Conservation (phyloP, 2,888 invertebrate species). For the Eupeodes luniger region DNA sequence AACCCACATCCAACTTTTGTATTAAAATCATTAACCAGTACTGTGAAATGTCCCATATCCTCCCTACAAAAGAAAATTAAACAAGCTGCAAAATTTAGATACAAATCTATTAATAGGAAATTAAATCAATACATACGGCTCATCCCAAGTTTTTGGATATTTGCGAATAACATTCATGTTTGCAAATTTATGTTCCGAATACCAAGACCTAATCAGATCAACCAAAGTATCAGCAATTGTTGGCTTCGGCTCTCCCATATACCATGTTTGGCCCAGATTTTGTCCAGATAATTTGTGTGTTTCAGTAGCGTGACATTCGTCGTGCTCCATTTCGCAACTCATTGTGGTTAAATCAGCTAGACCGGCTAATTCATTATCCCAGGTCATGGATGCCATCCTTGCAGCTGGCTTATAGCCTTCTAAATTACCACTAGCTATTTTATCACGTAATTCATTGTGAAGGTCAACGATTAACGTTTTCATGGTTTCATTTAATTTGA, state of each 20-base stretch:
- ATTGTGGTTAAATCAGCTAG: constrained; percentile 78
- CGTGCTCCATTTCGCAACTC: constrained; percentile 78
- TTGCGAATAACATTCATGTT: constrained; percentile 22
- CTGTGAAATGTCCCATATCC: constrained; percentile 11
- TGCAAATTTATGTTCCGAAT: constrained; percentile 15
- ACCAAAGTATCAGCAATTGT: background rate
- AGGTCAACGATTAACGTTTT: background rate
- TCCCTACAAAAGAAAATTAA: background rate
- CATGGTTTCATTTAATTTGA: background rate
- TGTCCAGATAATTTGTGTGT: constrained; percentile 79
- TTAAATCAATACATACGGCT: background rate
- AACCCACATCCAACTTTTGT: background rate
- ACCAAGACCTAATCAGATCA: constrained; percentile 5
- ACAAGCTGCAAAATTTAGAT: background rate
- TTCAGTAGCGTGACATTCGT: constrained; percentile 79
- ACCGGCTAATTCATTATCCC: constrained; percentile 79
- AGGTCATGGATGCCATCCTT: constrained; percentile 80
- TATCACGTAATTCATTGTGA: constrained; percentile 77
- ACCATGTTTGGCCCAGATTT: constrained; percentile 78
- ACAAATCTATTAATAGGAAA: background rate
- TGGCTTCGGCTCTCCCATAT: constrained; percentile 54
- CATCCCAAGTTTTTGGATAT: constrained; percentile 5
- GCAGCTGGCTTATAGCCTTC: constrained; percentile 76
- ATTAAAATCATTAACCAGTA: background rate
- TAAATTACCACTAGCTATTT: constrained; percentile 77